These are phyloP conservation scores for Panthera uncia DNA, from an alignment of 2,113 vertebrate species.

Conservation along the genomic window DNA sequence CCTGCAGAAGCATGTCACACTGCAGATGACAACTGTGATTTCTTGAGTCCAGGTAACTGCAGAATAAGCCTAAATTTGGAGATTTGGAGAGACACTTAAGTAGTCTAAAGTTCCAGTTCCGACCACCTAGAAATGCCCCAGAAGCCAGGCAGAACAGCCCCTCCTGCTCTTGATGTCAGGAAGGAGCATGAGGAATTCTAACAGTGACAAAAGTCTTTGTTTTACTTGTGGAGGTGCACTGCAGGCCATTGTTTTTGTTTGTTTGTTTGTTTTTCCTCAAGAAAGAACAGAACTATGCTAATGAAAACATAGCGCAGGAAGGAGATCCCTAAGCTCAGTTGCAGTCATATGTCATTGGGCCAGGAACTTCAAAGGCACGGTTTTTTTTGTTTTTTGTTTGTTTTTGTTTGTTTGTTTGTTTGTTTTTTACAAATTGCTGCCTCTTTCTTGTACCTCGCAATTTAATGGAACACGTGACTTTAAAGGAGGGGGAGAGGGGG, in stretches of 20 bases:
- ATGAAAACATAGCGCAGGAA: not conserved
- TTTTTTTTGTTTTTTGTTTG: too few relatives aligned
- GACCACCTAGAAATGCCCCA: not conserved
- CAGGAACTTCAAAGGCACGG: not conserved
- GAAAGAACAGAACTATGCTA: not conserved
- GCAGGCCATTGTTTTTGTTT: not conserved
- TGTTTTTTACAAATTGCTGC: not conserved
- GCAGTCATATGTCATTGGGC: not conserved
- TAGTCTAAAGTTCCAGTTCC: not conserved
- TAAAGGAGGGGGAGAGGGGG: too few relatives aligned
- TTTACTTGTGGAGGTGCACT: not conserved
- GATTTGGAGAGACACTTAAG: not conserved
- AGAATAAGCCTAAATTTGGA: not conserved
- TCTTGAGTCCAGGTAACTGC: not conserved
- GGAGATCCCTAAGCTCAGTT: not conserved
- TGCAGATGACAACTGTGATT: not conserved
- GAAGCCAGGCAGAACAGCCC: not conserved
- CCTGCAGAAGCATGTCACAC: not conserved
- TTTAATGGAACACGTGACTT: not conserved
- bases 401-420: too few relatives aligned
- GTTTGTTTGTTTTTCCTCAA: not conserved
- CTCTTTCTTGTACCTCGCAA: not conserved
- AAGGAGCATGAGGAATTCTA: not conserved
- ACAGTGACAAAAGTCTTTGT: not conserved
- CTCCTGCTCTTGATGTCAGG: not conserved